Evolutionary conservation across 2,113 vertebrate genomes (phyloP).

Genomic region (Ammodytes dubius): DNA sequence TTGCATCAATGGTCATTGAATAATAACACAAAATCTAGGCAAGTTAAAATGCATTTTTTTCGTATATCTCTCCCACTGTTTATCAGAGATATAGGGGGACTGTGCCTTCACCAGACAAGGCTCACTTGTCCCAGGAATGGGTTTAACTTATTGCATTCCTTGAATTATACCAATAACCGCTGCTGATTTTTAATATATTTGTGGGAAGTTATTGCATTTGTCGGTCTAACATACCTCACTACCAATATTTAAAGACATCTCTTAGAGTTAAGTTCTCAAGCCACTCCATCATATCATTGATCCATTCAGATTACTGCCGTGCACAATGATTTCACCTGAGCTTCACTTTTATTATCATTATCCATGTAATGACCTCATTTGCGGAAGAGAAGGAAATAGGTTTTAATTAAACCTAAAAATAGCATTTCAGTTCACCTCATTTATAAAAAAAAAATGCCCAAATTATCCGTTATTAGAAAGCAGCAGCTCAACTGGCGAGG

Average conservation of each 20-base stretch:
- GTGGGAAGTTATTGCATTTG: not conserved
- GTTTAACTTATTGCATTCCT: no score
- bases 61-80: no score
- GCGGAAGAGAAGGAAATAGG: conserved; percentile 41
- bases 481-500: conserved; percentile 36
- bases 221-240: not conserved
- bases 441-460: conserved; percentile 52
- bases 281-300: not conserved
- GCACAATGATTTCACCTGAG: conserved; percentile 36
- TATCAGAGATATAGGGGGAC: no score
- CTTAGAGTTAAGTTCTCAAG: not conserved
- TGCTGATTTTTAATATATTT: no score
- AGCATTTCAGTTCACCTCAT: conserved; percentile 57
- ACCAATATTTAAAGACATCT: not conserved
- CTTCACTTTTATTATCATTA: conserved; percentile 15
- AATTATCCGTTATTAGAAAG: conserved; percentile 49
- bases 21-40: no score
- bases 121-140: no score
- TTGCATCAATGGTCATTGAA: no score
- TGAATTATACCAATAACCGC: no score
- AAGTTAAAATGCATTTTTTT: no score
- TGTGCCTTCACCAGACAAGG: no score
- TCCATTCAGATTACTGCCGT: not conserved
- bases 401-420: conserved; percentile 66
- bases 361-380: conserved; percentile 41